phyloP scores from a whole-genome alignment of 2,113 vertebrate genomes.

The Thalassoma bifasciatum region DNA sequence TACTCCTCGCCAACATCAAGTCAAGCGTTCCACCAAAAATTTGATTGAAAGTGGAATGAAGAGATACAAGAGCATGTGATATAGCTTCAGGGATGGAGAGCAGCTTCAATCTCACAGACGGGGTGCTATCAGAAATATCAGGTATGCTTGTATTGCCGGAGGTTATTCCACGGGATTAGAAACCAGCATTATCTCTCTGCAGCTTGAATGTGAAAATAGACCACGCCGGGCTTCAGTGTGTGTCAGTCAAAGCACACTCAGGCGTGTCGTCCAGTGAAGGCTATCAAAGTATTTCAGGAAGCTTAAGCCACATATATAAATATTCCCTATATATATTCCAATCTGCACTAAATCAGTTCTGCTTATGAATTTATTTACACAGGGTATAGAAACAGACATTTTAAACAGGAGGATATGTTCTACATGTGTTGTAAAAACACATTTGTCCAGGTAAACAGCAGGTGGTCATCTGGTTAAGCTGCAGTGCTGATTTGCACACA shows the following conservation, averaged over 20 bases:
- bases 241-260: conserved; percentile 59
- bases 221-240: conserved; percentile 44
- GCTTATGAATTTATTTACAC: conserved; percentile 9
- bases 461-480: conserved; percentile 10
- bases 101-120: conserved; percentile 70
- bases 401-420: not conserved
- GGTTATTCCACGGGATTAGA: conserved; percentile 74
- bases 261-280: conserved; percentile 25
- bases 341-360: conserved; percentile 13
- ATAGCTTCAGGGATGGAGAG: conserved; percentile 66
- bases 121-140: conserved; percentile 74
- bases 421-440: not conserved
- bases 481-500: conserved; percentile 30
- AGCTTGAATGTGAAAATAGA: conserved; percentile 68
- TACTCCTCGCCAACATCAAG: conserved; percentile 61
- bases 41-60: conserved; percentile 79
- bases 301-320: conserved; percentile 11
- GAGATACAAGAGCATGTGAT: conserved; percentile 74
- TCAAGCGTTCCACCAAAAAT: conserved; percentile 49
- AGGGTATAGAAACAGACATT: not conserved
- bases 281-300: conserved; percentile 36
- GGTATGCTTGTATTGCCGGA: conserved; percentile 68
- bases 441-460: conserved; percentile 24
- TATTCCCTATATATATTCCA: conserved; percentile 4
- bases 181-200: conserved; percentile 65